Evolutionary conservation across 1,140 invertebrate genomes (phyloP).

Genomic region (Meloidogyne floridensis): DNA sequence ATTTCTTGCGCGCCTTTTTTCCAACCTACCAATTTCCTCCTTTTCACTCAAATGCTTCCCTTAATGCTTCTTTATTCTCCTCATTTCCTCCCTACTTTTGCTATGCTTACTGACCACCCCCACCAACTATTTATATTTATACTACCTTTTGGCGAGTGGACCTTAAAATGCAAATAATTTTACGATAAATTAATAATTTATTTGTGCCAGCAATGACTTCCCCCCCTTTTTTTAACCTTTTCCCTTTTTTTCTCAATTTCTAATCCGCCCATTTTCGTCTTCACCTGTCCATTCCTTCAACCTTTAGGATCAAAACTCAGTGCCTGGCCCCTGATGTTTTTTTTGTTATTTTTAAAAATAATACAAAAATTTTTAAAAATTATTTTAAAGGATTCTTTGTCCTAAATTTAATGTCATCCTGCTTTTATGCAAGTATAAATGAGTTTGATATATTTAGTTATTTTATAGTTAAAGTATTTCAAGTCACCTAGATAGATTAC

Average conservation of each 20-base stretch:
- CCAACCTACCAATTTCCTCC: background rate
- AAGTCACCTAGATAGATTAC: no score
- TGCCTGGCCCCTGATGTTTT: no score
- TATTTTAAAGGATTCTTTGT: no score
- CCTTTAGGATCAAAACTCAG: no score
- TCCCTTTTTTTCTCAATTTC: no score
- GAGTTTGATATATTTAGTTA: no score
- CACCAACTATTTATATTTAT: background rate
- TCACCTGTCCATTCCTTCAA: no score
- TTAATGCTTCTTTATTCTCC: background rate
- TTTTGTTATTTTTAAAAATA: no score
- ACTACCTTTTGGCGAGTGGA: background rate
- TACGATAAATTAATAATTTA: constrained; percentile 9
- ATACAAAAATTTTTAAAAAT: no score
- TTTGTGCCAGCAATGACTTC: background rate
- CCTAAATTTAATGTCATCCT: no score
- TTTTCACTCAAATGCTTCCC: background rate
- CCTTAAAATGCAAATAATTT: background rate
- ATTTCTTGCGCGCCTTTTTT: background rate
- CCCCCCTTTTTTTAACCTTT: background rate
- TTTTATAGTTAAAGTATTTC: background rate
- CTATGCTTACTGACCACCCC: background rate
- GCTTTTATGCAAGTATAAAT: no score
- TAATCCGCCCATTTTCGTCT: no score
- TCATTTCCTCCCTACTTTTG: background rate